These are phyloP conservation scores for Manis pentadactyla DNA, from an alignment of 2,797 vertebrate genomes.

Conservation along the genomic window DNA sequence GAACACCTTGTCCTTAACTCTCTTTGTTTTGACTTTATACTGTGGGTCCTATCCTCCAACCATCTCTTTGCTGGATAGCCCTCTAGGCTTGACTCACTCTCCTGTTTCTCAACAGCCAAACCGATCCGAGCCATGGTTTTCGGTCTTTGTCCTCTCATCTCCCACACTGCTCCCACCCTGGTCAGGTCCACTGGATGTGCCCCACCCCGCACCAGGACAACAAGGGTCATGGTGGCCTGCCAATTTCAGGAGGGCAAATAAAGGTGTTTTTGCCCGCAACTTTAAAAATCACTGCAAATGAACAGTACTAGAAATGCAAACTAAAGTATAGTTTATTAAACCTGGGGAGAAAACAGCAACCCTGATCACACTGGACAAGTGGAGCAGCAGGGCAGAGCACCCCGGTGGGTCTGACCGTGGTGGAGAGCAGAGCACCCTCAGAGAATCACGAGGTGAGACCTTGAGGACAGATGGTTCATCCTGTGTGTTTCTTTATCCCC, in stretches of 20 bases:
- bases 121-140: neutral
- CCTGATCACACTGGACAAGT: neutral
- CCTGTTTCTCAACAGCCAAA: neutral
- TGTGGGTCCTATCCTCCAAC: neutral
- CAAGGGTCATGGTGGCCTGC: neutral
- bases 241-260: neutral
- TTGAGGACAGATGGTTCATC: neutral
- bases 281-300: neutral
- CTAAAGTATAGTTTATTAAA: neutral
- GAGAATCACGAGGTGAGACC: neutral
- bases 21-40: constrained; percentile 56
- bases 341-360: neutral
- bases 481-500: neutral
- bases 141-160: neutral
- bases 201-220: neutral
- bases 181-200: neutral
- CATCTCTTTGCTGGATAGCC: neutral
- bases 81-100: constrained; percentile 37
- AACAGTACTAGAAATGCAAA: neutral
- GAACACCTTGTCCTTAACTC: constrained; percentile 39
- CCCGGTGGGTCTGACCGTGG: neutral
- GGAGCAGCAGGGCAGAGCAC: neutral
- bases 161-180: neutral
- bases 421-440: neutral
- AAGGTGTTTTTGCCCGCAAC: neutral